Evolutionary conservation across 2,113 vertebrate genomes (phyloP), one percentile per base, ranked within the genome.

Genomic region (Sinocyclocheilus anshuiensis): DNA sequence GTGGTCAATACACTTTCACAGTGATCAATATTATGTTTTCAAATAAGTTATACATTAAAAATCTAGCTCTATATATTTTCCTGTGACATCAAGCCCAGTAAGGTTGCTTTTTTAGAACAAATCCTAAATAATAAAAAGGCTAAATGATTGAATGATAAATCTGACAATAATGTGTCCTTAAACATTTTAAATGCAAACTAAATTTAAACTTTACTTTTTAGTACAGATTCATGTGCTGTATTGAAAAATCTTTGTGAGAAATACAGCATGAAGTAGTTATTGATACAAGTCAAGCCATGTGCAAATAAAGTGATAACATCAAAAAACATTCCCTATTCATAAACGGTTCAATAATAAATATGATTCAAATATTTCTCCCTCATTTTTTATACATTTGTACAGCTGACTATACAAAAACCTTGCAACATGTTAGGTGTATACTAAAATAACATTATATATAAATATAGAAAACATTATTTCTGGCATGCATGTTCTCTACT

Each of bases 271-370:
- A 42, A 42, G 42, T 42, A 42, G 8, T 50, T 48, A 77, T 80
- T 71, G 55, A 77, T 29, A 81, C 63, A 82, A 86, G 72, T 72
- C 15, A 83, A 89, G 80, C 84, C 86, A 85, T 84, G 81, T 89
- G 86, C 83, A 88, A 87, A 86, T 81, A 81, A 83, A 87, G 63
- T 9, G 33, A 81, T 71, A 36, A 87, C 26, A 67, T 57, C 15
- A 83, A 63, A 72, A 33, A 87, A 16, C 76, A 86, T 88, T 85
- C 81, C 80, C 72, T 80, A 75, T 81, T 86, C 77, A 79, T 81
- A 53, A 83, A 86, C 6, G 50, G 88, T 84, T 76, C 39, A 88
- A 80, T 83, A 90, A 90, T 89, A 90, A 89, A 90, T 63, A 78
- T 85, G 75, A 84, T 88, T 87, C 59, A 89, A 86, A 86, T 82